Evolutionary conservation across 2,888 invertebrate species (phyloP).

Genomic region (Macaria notata): DNA sequence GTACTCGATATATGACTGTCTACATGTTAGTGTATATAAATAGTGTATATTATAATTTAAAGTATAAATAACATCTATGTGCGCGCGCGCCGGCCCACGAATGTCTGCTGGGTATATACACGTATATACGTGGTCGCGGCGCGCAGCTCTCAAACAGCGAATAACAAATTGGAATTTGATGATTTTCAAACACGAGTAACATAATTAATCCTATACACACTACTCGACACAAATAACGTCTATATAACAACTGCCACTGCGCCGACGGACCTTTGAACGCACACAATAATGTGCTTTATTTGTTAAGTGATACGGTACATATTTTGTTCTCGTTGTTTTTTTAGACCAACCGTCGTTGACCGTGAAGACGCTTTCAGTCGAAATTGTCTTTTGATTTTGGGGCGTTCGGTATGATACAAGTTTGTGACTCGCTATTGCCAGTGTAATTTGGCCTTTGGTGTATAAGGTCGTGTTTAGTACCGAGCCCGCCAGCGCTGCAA

Average conservation of each 20-base stretch:
- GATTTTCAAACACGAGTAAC: constrained; percentile 51
- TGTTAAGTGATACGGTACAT: too few species aligned
- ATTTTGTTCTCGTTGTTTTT: too few species aligned
- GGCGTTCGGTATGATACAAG: too few species aligned
- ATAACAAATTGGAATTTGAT: constrained; percentile 50
- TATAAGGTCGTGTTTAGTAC: too few species aligned
- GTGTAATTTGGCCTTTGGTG: too few species aligned
- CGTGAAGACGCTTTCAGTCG: too few species aligned
- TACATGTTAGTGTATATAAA: constrained; percentile 60
- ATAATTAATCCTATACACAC: constrained; percentile 51
- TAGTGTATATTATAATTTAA: constrained; percentile 56
- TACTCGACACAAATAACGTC: constrained; percentile 52
- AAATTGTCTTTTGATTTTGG: too few species aligned
- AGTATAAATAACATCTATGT: constrained; percentile 59
- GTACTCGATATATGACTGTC: constrained; percentile 51
- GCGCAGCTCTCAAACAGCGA: constrained; percentile 20
- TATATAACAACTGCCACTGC: constrained; percentile 38
- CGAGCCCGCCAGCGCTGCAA: too few species aligned
- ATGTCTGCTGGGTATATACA: constrained; percentile 40
- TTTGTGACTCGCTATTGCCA: too few species aligned
- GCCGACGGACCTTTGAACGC: constrained; percentile 16
- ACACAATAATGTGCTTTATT: not conserved
- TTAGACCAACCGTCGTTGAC: too few species aligned
- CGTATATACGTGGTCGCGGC: constrained; percentile 11
- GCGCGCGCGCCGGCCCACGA: constrained; percentile 29